Evolutionary conservation across 2,797 vertebrate genomes (phyloP), one percentile per base, ranked within the genome.

Genomic region (Manis pentadactyla): DNA sequence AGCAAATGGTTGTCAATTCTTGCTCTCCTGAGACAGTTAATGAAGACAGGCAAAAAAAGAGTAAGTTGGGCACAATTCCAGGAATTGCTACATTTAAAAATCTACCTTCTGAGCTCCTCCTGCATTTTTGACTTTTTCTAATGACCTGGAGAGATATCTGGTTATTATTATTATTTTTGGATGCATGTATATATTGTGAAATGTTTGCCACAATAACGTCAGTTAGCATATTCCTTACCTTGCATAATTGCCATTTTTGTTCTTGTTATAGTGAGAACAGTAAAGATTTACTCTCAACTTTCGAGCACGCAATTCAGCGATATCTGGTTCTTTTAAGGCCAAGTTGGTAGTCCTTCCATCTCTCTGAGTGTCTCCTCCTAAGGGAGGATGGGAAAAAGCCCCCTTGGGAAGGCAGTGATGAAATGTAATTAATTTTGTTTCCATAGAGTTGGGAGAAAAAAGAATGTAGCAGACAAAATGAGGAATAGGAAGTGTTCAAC

Each of bases 391-490:
- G 23, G 10, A 39, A 42, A 42, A 18, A 12, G 71, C 10, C 13
- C 82, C n/a, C 19, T 4, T 57, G 42, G n/a, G 71, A 69, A 90
- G 0, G 1, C 66, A 71, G 25, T 2, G 15, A 66, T n/a, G 73
- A 87, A 73, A 92, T 31, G 3, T 1, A 73, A 49, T 31, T 83
- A 37, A 53, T 34, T 23, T 1, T 21, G 61, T 69, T 82, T 85
- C 71, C 94, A 69, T 77, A 95, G 63, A 82, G 51, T 34, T 83
- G 86, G 64, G 69, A 90, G 61, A 21, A 57, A 78, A 73, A 94
- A 37, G 53, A 64, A 46, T 23, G 3, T 5, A 37, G 61, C 34
- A 66, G 34, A 73, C 27, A n/a, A 89, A 77, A 55, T 2, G 55
- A 92, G 27, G 31, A 75, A 84, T 21, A 46, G n/a, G 57, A 89